These are phyloP conservation scores for Arvicanthis niloticus DNA, from an alignment of 2,113 vertebrate genomes.

Conservation along the genomic window DNA sequence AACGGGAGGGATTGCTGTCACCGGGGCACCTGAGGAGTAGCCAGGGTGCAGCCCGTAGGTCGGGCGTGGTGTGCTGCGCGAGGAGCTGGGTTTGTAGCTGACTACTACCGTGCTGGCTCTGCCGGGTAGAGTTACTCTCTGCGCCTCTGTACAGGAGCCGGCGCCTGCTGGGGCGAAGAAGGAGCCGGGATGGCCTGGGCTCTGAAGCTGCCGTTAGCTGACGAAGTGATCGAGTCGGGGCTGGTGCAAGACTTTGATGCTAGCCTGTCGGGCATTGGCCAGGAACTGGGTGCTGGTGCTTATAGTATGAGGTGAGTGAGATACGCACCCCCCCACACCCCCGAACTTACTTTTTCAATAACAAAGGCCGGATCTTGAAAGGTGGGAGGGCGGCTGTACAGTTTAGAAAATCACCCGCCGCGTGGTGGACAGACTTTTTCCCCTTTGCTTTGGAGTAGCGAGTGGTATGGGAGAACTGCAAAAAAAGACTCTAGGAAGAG, in stretches of 20 bases:
- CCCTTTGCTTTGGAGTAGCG: background rate
- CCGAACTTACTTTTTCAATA: background rate
- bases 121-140: constrained; percentile 43
- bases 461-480: constrained; percentile 27
- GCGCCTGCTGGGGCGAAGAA: constrained; percentile 44
- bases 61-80: background rate
- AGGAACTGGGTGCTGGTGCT: constrained; percentile 97
- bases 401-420: background rate
- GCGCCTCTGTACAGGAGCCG: constrained; percentile 56
- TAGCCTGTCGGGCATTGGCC: constrained; percentile 97
- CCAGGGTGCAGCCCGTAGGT: background rate
- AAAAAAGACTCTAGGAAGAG: background rate
- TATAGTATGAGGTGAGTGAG: constrained; percentile 98
- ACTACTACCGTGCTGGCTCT: background rate
- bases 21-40: background rate
- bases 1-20: background rate
- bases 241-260: constrained; percentile 99
- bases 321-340: rapidly evolving
- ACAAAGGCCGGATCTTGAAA: constrained; percentile 40
- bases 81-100: constrained; percentile 21
- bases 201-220: constrained; percentile 96
- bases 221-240: constrained; percentile 98
- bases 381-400: background rate
- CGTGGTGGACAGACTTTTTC: background rate
- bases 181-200: constrained; percentile 95